A percentile compares a stretch with the other conserved stretches of the same genome.
Evolutionary conservation across 1,140 invertebrate species (phyloP).

Genomic region (Micrasema minimum): DNA sequence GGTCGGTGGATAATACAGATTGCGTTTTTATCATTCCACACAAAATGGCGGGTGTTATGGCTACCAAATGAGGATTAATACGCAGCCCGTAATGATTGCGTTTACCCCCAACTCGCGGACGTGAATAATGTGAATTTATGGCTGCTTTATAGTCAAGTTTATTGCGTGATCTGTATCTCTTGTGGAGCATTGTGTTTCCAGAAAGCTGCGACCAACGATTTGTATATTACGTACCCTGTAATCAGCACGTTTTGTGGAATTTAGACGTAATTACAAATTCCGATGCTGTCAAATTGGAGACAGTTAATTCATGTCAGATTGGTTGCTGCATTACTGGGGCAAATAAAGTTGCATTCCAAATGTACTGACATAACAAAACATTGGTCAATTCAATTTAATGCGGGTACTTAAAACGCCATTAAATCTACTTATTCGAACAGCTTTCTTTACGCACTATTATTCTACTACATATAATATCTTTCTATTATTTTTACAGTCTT

Average conservation of each 20-base stretch:
- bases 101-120: slow-evolving; percentile 25
- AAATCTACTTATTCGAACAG: no score
- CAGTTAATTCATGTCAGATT: slow-evolving; percentile 3
- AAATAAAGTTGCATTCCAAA: no score
- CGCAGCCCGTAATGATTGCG: slow-evolving; percentile 13
- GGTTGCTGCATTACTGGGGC: no score
- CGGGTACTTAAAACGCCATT: no score
- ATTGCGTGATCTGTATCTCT: slow-evolving; percentile 30
- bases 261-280: slow-evolving; percentile 21
- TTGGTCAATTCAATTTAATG: no score
- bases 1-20: slow-evolving; percentile 18
- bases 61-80: slow-evolving; percentile 42
- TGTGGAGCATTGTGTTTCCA: not conserved
- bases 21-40: slow-evolving; percentile 31
- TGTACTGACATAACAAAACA: no score
- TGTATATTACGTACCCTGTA: slow-evolving; percentile 11
- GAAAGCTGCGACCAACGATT: slow-evolving; percentile 11
- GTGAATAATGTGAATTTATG: slow-evolving; percentile 34
- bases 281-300: slow-evolving; percentile 23
- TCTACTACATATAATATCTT: no score
- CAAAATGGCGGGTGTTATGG: slow-evolving; percentile 5
- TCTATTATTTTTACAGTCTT: no score
- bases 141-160: slow-evolving; percentile 7
- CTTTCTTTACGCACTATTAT: no score
- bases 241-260: slow-evolving; percentile 28